Base-by-base conservation (phyloP, 2,888 invertebrate species). In the Drosophila fungiperda region DNA sequence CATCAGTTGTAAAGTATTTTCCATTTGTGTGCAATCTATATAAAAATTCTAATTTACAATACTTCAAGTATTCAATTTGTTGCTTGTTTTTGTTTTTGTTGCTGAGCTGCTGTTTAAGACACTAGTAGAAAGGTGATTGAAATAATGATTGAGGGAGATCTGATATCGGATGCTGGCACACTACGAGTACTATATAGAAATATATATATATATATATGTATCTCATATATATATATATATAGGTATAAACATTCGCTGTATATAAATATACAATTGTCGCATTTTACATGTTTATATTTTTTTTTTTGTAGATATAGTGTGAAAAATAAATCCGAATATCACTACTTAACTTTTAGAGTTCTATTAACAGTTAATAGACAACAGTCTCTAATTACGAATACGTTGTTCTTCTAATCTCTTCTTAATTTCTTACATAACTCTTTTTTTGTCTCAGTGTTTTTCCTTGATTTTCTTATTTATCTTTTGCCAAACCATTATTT, bases 341-440 rank as follows among this genome's bases (percentile, higher is more conserved):
- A 85, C 87, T 87, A 89, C 89, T 87, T 87, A 89, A 87, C 79
- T 64, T 84, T 82, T 85, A 87, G 75, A 85, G 79, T 87, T 80
- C 88, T 87, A 87, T 87, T 89, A 87, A 87, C 89, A 88, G 73
- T 80, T 55, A 87, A 89, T 87, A 87, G 89, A 90, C 87, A 89
- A 89, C 88, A 89, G 88, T 89, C 88, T 90, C 88, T 89, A 90
- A 88, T 81, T 88, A 88, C 88, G 89, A 88, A 89, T 90, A 89
- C 88, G 85, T 90, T 89, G 87, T 90, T 89, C 76, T 77, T 84
- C 48, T 79, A 45, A 45, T 23, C 23, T 75, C 49, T 76, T 53
- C 50, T 71, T 36, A 38, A 48, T 36, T 42, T 50, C 26, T 67
- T 45, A 23, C 45, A 26, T 26, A 15, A 20, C 20, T 15, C 20